Conservation (phyloP, 1,140 invertebrate genomes). For the Cyrtorhinus lividipennis region DNA sequence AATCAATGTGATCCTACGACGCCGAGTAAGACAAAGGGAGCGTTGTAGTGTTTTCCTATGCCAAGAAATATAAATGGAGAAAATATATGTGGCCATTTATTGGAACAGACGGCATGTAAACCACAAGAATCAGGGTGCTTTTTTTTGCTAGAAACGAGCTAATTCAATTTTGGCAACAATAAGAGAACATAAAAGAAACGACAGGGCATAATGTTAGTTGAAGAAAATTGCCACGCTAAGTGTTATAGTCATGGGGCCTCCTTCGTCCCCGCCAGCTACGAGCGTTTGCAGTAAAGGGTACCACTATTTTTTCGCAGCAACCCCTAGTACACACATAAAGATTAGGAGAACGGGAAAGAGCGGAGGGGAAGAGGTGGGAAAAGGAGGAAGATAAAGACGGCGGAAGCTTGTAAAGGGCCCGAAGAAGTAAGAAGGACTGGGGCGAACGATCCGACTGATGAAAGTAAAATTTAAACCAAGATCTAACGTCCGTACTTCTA, state of each 20-base stretch:
- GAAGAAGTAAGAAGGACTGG: background rate
- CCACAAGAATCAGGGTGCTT: too few relatives aligned
- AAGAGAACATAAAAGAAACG: background rate
- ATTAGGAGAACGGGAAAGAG: background rate
- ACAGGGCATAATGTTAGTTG: background rate
- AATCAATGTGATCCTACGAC: too few relatives aligned
- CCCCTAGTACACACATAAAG: background rate
- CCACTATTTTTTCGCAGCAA: background rate
- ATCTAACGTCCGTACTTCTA: too few relatives aligned
- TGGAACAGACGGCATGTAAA: too few relatives aligned
- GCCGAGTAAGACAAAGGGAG: too few relatives aligned
- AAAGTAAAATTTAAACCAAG: too few relatives aligned
- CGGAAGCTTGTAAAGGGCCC: background rate
- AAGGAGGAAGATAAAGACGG: background rate
- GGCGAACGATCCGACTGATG: too few relatives aligned
- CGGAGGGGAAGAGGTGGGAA: background rate
- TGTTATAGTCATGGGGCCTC: background rate
- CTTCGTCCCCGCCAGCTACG: background rate
- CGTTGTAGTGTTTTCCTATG: too few relatives aligned
- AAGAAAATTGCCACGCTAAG: background rate
- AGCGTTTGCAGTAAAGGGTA: background rate
- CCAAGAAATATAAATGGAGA: too few relatives aligned
- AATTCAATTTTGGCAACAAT: background rate
- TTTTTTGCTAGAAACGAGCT: too few relatives aligned
- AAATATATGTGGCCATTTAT: too few relatives aligned